phyloP scores from a whole-genome alignment of 1,140 invertebrate species.

The Lycorma delicatula region DNA sequence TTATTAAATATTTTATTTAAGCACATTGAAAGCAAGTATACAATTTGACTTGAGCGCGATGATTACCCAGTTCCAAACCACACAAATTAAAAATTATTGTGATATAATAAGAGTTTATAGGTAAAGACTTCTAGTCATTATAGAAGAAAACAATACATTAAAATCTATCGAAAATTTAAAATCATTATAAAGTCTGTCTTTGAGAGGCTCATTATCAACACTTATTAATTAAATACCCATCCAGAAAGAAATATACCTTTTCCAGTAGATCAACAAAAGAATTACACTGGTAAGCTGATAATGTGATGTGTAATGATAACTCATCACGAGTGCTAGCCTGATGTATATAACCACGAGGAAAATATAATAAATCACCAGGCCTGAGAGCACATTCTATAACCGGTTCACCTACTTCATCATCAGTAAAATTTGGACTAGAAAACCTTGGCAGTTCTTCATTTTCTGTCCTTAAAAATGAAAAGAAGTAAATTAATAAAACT shows the following conservation, averaged over 20 bases:
- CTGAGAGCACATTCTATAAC: constrained; percentile 72
- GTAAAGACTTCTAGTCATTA: too few species aligned
- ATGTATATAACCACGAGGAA: constrained; percentile 88
- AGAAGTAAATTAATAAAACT: too few species aligned
- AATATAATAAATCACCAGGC: constrained; percentile 86
- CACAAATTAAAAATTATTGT: too few species aligned
- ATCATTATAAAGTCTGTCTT: too few species aligned
- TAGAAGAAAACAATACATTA: too few species aligned
- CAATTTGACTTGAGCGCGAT: too few species aligned
- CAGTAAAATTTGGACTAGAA: constrained; percentile 75
- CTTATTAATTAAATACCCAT: not conserved
- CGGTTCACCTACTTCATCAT: constrained; percentile 68
- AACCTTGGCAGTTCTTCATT: constrained; percentile 62
- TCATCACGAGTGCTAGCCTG: constrained; percentile 66
- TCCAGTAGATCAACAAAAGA: constrained; percentile 82
- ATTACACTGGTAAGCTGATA: constrained; percentile 87
- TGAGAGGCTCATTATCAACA: too few species aligned
- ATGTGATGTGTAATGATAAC: constrained; percentile 87
- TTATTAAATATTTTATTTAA: too few species aligned
- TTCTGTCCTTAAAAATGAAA: constrained; percentile 33
- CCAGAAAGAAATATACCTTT: constrained; percentile 40
- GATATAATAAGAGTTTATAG: too few species aligned
- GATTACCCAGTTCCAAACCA: too few species aligned
- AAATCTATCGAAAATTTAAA: too few species aligned
- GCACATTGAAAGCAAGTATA: too few species aligned